Evolutionary conservation across 2,888 invertebrate species (phyloP), one percentile per base, ranked within the genome.

Genomic region (Stenichneumon culpator): DNA sequence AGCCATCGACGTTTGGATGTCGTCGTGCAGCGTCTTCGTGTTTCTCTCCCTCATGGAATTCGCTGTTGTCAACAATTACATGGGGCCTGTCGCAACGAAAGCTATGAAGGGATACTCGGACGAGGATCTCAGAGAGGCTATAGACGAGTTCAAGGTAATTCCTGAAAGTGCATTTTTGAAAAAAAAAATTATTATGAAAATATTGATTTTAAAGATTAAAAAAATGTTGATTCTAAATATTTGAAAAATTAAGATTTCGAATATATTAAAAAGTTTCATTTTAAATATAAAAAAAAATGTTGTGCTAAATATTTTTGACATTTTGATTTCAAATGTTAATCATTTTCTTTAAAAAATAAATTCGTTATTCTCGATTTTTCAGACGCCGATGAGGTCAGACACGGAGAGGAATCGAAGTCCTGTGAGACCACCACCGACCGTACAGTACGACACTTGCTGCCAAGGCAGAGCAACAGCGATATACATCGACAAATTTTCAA

Each of bases 1-100:
- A 94, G 98, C 98, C 0, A 98, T 98, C 75, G 98, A 98, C 93
- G 97, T 98, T 0, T 98, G 97, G 97, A 98, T 98, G 98, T 98
- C 97, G 0, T 97, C 97, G 0, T 98, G 98, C 93, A 98, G 98
- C 2, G 97, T 98, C 19, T 98, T 98, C 94, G 98, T 98, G n/a
- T 98, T 98, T 93, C 95, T 98, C 77, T 98, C 98, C 0, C 95
- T 98, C 44, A 98, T 98, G 96, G 98, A 98, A 94, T 98, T 98
- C 92, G 98, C 98, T 0, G 96, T 98, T 2, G 98, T 98, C 63
- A 98, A 98, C 93, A 98, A 98, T 93, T 98, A 97, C 93, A 96
- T 97, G 96, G 98, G 98, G 0, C 97, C 98, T 0, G 96, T 97
- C 0, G 97, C 98, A 14, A 98, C 97, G 0, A 98, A 98, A 93